Conservation (phyloP, 2,888 invertebrate species). For the Phrixothrix hirtus region DNA sequence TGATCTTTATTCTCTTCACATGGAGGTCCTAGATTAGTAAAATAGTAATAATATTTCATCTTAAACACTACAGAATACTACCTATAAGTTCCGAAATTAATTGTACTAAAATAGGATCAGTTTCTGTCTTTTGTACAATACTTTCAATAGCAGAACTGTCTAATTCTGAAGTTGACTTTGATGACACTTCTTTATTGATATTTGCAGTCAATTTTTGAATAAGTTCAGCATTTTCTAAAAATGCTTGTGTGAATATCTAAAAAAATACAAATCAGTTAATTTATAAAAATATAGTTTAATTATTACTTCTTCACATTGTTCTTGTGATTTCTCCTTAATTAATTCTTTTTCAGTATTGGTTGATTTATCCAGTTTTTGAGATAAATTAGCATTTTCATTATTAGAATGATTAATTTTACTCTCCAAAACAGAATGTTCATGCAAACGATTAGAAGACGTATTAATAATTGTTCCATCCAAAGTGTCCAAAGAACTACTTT, state of each 20-base stretch:
- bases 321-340: conserved; percentile 10
- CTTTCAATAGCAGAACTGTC: conserved; percentile 57
- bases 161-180: conserved; percentile 44
- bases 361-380: conserved; percentile 8
- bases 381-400: not conserved
- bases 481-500: not conserved
- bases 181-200: conserved; percentile 53
- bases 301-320: conserved; percentile 13
- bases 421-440: too few relatives aligned
- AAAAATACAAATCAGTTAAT: conserved; percentile 18
- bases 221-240: conserved; percentile 59
- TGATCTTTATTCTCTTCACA: too few relatives aligned
- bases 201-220: conserved; percentile 61
- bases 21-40: too few relatives aligned
- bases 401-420: not conserved
- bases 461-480: not conserved
- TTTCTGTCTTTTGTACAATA: conserved; percentile 58
- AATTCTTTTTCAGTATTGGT: conserved; percentile 5
- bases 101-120: conserved; percentile 59
- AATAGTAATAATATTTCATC: too few relatives aligned
- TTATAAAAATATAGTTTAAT: conserved; percentile 5
- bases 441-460: not conserved
- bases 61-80: not conserved
- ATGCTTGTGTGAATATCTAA: conserved; percentile 56
- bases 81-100: conserved; percentile 51